These are phyloP conservation scores for Bambusicola thoracicus DNA, from an alignment of 2,113 vertebrate genomes.

Conservation along the genomic window DNA sequence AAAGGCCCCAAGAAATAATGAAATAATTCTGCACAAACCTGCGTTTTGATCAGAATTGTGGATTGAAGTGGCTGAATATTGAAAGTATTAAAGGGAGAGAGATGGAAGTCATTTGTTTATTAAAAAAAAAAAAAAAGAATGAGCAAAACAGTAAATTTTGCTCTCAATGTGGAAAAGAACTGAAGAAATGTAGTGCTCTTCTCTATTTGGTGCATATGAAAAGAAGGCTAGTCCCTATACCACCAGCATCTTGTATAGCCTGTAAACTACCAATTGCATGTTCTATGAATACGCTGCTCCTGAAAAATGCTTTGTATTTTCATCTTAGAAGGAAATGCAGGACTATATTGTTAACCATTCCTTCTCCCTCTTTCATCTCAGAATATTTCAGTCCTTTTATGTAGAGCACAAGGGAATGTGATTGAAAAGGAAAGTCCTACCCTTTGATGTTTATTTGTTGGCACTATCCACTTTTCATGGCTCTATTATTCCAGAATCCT, in stretches of 20 bases:
- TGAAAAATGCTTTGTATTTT: neutral
- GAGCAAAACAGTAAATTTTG: neutral
- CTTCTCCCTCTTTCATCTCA: neutral
- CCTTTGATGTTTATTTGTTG: slow-evolving; percentile 59
- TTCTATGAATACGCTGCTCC: neutral
- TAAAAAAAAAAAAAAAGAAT: neutral
- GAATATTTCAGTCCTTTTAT: neutral
- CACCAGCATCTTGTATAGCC: accelerated
- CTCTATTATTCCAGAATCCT: slow-evolving; percentile 46
- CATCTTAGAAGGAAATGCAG: neutral
- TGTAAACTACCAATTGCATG: neutral
- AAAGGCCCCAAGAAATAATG: neutral
- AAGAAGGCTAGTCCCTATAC: neutral
- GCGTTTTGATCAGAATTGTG: neutral
- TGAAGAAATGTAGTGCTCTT: neutral
- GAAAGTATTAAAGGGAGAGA: neutral
- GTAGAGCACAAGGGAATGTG: neutral
- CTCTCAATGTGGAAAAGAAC: neutral
- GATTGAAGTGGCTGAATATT: neutral
- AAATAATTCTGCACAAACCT: neutral
- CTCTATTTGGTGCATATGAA: neutral
- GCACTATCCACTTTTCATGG: slow-evolving; percentile 37
- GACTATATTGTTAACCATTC: neutral
- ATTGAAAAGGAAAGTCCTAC: slow-evolving; percentile 16
- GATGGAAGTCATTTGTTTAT: neutral